A percentile compares a stretch with the other conserved stretches of the same genome.
phyloP scores from a whole-genome alignment of 2,797 vertebrate genomes.

The Sardinella longiceps region DNA sequence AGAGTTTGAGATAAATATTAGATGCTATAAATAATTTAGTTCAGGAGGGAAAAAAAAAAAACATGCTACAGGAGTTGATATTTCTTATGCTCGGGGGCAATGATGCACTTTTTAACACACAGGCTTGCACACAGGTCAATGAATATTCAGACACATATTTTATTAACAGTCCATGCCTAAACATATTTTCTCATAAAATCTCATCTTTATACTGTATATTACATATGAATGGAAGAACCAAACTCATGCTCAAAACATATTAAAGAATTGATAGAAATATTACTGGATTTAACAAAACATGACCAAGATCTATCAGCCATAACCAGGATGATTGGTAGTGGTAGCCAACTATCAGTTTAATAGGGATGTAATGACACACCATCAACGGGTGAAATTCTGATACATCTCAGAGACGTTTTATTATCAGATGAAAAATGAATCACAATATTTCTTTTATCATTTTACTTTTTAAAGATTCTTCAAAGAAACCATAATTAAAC shows the following conservation, averaged over 20 bases:
- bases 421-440: too few species aligned
- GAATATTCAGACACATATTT: not conserved
- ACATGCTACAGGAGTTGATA: not conserved
- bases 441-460: too few species aligned
- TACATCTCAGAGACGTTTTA: too few species aligned
- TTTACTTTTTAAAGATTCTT: too few species aligned
- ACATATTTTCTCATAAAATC: not conserved
- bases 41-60: too few species aligned
- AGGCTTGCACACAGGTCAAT: not conserved
- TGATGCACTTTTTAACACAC: not conserved
- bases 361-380: too few species aligned
- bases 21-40: not conserved
- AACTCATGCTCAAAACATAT: not conserved
- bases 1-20: conserved; percentile 11
- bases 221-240: not conserved
- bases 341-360: too few species aligned
- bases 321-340: too few species aligned
- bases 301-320: too few species aligned
- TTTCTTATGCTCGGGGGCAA: not conserved
- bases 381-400: too few species aligned
- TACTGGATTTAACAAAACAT: not conserved
- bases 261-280: too few species aligned
- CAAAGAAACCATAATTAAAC: too few species aligned
- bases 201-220: not conserved
- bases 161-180: not conserved